Evolutionary conservation across 2,113 vertebrate species (phyloP).

Genomic region (Carollia perspicillata): DNA sequence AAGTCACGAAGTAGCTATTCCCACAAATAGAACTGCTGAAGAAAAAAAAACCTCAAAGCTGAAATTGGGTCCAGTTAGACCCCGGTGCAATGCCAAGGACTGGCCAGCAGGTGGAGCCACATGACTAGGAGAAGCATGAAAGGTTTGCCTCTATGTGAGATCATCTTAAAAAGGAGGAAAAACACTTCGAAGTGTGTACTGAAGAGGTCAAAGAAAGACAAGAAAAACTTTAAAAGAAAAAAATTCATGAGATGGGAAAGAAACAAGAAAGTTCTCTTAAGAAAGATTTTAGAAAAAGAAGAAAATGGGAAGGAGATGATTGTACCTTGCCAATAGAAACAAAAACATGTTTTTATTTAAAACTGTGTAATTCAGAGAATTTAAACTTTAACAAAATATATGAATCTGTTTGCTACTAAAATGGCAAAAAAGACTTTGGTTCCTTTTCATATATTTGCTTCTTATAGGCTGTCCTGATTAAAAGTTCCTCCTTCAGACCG

Average conservation of each 20-base stretch:
- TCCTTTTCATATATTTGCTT: neutral
- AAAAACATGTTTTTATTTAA: neutral
- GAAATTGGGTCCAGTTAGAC: neutral
- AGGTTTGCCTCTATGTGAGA: accelerated
- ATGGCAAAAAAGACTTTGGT: neutral
- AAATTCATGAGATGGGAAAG: neutral
- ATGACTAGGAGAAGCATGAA: neutral
- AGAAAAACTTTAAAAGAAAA: neutral
- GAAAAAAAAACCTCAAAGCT: neutral
- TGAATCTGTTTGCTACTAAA: neutral
- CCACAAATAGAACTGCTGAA: neutral
- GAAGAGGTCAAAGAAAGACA: neutral
- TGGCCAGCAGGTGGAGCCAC: slow-evolving; percentile 59
- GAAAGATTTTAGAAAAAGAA: neutral
- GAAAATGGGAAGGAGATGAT: neutral
- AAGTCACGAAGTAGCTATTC: neutral
- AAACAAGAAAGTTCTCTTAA: neutral
- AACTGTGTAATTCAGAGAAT: neutral
- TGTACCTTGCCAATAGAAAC: neutral
- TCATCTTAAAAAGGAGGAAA: neutral
- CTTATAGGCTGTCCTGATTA: neutral
- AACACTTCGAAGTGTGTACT: neutral
- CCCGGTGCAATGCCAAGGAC: accelerated
- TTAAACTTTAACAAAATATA: neutral
- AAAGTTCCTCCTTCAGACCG: neutral